These are phyloP conservation scores for Branchinecta sandiegonensis DNA, from an alignment of 2,888 invertebrate genomes.

Conservation along the genomic window DNA sequence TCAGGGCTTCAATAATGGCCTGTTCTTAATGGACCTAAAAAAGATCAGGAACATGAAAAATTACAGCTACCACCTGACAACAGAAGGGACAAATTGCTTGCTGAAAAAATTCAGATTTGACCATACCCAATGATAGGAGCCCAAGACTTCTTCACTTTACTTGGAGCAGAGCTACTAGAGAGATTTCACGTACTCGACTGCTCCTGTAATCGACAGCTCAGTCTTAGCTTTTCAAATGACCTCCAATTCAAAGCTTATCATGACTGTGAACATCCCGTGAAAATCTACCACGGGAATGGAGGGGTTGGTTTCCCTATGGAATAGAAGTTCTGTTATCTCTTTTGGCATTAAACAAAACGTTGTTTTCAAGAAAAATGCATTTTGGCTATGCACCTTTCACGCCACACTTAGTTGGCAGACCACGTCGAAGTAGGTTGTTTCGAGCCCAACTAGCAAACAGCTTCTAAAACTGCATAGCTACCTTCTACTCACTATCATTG, in stretches of 20 bases:
- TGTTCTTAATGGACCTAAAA: constrained; percentile 35
- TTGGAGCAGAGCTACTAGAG: constrained; percentile 34
- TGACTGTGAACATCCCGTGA: constrained; percentile 32
- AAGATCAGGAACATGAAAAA: constrained; percentile 33
- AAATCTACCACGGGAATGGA: constrained; percentile 33
- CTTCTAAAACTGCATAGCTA: too few species aligned
- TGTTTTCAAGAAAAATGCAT: too few species aligned
- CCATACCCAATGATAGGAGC: constrained; percentile 22
- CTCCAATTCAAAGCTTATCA: constrained; percentile 34
- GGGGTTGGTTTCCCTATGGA: constrained; percentile 26
- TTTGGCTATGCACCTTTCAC: too few species aligned
- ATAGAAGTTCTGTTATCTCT: too few species aligned
- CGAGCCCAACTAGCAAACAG: too few species aligned
- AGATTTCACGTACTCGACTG: constrained; percentile 38
- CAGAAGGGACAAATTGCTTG: constrained; percentile 30
- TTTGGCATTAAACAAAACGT: too few species aligned
- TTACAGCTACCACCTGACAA: constrained; percentile 33
- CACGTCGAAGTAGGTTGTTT: too few species aligned
- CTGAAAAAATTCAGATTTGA: constrained; percentile 33
- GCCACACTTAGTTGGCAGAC: too few species aligned
- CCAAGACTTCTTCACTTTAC: constrained; percentile 34
- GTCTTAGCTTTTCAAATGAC: background rate
- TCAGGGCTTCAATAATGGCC: constrained; percentile 38
- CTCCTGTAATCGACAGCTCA: constrained; percentile 37
- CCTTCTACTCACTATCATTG: too few species aligned